These are phyloP conservation scores for Nemoura dubitans DNA, from an alignment of 2,888 invertebrate genomes.

Conservation along the genomic window DNA sequence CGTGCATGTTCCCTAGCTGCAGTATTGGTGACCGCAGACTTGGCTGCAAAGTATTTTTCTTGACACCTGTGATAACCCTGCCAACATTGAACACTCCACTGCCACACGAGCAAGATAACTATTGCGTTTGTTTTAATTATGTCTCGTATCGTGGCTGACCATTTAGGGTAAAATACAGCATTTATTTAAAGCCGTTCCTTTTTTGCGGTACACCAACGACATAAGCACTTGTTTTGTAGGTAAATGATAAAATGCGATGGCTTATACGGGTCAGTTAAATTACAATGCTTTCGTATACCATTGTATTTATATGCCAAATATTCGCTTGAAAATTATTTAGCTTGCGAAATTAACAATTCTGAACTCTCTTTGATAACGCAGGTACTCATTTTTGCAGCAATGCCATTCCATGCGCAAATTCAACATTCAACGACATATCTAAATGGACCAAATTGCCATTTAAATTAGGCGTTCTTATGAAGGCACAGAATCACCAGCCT, in stretches of 20 bases:
- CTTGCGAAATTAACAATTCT: too few species aligned
- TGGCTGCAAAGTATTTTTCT: background rate
- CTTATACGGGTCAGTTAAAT: background rate
- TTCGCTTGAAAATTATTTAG: background rate
- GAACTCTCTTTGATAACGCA: too few species aligned
- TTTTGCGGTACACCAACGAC: background rate
- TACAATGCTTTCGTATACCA: background rate
- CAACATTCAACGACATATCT: too few species aligned
- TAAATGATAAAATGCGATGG: background rate
- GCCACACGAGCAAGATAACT: background rate
- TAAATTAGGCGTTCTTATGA: too few species aligned
- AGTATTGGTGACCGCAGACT: background rate
- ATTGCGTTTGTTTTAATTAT: conserved; percentile 4
- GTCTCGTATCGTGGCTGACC: background rate
- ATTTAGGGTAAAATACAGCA: background rate
- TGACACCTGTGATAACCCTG: conserved; percentile 29
- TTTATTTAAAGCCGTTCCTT: background rate
- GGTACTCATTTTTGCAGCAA: too few species aligned
- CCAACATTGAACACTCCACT: background rate
- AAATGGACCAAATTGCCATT: too few species aligned
- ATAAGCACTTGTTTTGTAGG: background rate
- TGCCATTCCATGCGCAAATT: too few species aligned
- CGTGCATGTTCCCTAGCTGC: conserved; percentile 15
- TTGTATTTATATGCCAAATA: background rate
- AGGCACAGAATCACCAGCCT: too few species aligned